phyloP scores from a whole-genome alignment of 1,140 invertebrate genomes.

The Venustaconcha ellipsiformis region DNA sequence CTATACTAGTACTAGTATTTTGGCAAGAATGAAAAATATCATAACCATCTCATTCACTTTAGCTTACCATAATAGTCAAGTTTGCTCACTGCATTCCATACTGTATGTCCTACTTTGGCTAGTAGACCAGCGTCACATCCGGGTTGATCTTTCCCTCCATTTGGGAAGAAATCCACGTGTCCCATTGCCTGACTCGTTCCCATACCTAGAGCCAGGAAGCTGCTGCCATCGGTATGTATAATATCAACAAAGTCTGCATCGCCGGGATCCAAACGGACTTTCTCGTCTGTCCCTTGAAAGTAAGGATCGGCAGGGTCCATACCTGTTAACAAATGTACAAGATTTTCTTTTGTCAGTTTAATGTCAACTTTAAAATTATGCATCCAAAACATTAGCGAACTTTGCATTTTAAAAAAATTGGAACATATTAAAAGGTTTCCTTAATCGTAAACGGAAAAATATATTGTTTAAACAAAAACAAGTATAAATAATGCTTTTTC shows the following conservation, averaged over 20 bases:
- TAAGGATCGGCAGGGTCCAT: constrained; percentile 80
- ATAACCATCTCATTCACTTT: background rate
- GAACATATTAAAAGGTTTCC: no score
- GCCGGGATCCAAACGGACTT: constrained; percentile 67
- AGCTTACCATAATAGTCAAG: constrained; percentile 42
- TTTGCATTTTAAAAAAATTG: no score
- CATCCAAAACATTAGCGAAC: no score
- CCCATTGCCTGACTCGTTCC: constrained; percentile 90
- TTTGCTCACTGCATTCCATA: constrained; percentile 43
- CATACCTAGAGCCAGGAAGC: constrained; percentile 64
- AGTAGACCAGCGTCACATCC: constrained; percentile 48
- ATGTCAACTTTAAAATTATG: no score
- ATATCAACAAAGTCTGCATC: constrained; percentile 95
- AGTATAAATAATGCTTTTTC: no score
- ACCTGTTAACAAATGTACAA: constrained; percentile 64
- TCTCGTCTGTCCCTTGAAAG: constrained; percentile 72
- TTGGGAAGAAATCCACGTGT: constrained; percentile 87
- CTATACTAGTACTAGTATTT: background rate
- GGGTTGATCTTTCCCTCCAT: constrained; percentile 61
- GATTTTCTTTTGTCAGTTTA: no score
- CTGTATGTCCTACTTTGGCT: constrained; percentile 38
- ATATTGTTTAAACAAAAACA: no score
- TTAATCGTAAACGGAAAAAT: no score
- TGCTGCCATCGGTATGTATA: constrained; percentile 90
- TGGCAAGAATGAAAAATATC: background rate